These are phyloP conservation scores for Lagenorhynchus albirostris DNA, from an alignment of 2,113 vertebrate genomes.

Conservation along the genomic window DNA sequence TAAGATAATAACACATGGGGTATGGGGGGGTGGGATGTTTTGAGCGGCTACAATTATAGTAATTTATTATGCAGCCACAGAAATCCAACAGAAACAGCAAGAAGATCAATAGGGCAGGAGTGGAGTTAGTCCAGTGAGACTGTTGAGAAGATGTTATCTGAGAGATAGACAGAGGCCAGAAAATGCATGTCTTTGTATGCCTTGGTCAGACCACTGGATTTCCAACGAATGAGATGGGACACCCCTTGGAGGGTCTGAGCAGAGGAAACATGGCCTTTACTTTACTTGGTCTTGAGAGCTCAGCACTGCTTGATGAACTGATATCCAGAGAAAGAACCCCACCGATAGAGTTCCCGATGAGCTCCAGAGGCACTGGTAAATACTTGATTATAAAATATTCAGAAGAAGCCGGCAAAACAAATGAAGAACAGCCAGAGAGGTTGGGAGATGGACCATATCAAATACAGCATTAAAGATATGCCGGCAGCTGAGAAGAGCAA, in stretches of 20 bases:
- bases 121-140: not conserved
- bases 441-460: not conserved
- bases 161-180: not conserved
- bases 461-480: not conserved
- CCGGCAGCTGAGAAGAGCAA: not conserved
- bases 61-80: not conserved
- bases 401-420: not conserved
- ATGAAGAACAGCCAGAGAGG: not conserved
- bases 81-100: not conserved
- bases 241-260: not conserved
- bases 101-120: not conserved
- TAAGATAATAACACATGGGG: not conserved
- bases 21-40: not conserved
- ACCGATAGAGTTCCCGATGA: not conserved
- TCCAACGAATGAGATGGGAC: not conserved
- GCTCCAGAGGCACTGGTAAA: not conserved
- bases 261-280: not conserved
- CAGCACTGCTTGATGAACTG: not conserved
- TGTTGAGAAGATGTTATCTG: not conserved
- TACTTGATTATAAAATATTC: slow-evolving; percentile 37
- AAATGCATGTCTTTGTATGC: rapidly evolving
- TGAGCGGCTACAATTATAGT: not conserved
- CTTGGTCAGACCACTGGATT: not conserved
- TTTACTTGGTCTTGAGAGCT: not conserved
- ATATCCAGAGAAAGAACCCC: not conserved